phyloP scores from a whole-genome alignment of 2,888 invertebrate genomes.

The Calameuta pallipes region DNA sequence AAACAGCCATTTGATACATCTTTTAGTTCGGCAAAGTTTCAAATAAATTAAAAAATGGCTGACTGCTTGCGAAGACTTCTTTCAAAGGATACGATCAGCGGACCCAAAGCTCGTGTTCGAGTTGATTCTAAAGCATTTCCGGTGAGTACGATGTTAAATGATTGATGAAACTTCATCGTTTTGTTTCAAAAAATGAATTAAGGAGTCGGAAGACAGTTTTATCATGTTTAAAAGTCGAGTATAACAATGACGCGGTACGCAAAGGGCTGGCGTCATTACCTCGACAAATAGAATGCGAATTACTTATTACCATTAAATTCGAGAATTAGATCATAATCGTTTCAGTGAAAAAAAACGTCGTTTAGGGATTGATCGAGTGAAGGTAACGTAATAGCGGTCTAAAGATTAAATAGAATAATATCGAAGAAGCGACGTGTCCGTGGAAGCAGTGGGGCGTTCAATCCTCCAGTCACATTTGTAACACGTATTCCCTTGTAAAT shows the following conservation, averaged over 20 bases:
- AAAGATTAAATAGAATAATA: neutral
- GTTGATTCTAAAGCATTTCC: neutral
- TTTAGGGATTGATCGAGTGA: neutral
- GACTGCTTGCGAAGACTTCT: neutral
- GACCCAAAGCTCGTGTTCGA: neutral
- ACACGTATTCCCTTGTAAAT: conserved; percentile 57
- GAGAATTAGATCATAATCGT: neutral
- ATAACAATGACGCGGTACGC: neutral
- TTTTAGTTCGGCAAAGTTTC: neutral
- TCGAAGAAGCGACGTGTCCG: conserved; percentile 15
- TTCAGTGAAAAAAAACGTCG: neutral
- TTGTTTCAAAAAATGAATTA: neutral
- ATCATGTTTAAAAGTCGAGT: neutral
- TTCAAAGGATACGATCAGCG: neutral
- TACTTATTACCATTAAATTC: neutral
- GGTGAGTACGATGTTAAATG: neutral
- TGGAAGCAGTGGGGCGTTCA: conserved; percentile 1
- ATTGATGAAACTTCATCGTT: neutral
- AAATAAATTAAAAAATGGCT: neutral
- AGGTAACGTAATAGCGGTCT: neutral
- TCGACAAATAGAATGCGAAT: neutral
- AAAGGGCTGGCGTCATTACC: neutral
- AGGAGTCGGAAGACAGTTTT: neutral
- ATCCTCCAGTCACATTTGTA: conserved; percentile 50
- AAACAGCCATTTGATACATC: neutral